Evolutionary conservation across 2,888 invertebrate genomes (phyloP).

Genomic region (Lottia scabra): DNA sequence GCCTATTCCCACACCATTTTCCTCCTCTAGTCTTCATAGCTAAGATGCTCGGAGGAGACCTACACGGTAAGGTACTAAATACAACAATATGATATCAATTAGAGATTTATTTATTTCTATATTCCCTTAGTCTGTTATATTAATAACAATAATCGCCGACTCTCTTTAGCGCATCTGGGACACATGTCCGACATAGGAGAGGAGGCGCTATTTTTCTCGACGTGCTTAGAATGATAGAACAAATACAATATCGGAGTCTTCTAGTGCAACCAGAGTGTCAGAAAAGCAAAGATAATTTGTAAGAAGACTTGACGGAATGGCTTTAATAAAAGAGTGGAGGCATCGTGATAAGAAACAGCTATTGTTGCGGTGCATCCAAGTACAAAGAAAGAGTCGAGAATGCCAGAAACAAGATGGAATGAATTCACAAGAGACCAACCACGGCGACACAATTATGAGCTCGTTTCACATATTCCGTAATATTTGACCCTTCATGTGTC

Average conservation of each 20-base stretch:
- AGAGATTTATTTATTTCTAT: not conserved
- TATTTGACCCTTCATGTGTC: no score
- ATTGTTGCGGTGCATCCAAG: not conserved
- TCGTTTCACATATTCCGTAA: no score
- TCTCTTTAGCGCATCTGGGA: not conserved
- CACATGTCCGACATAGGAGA: conserved; percentile 3
- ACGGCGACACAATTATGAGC: not conserved
- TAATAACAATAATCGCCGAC: conserved; percentile 1
- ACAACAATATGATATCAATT: not conserved
- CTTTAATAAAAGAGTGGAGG: not conserved
- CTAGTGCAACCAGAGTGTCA: conserved; percentile 1
- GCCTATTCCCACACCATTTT: not conserved
- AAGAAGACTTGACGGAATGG: not conserved
- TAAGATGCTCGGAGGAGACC: not conserved
- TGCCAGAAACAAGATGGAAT: not conserved
- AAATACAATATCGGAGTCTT: not conserved
- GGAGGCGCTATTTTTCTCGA: not conserved
- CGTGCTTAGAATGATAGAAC: not conserved
- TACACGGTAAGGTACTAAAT: not conserved
- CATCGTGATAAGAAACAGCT: not conserved
- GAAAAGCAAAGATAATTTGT: not conserved
- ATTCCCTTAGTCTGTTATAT: conserved; percentile 1
- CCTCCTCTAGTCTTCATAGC: not conserved
- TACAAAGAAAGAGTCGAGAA: not conserved
- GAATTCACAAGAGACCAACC: not conserved